Evolutionary conservation across 2,888 invertebrate species (phyloP), one percentile per base, ranked within the genome.

Genomic region (Spilarctia lutea): DNA sequence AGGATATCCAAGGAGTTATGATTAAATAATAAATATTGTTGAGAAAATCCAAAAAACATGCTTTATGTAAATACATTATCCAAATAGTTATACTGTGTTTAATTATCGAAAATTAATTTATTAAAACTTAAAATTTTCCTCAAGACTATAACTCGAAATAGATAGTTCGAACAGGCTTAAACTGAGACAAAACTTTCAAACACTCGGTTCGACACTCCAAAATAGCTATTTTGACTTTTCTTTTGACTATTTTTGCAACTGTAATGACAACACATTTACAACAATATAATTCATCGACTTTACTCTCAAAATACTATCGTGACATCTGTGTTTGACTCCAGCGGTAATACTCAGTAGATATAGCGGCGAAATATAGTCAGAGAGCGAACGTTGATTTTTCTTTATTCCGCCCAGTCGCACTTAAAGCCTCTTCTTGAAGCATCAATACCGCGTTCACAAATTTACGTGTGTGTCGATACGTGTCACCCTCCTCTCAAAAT

Each of bases 401-500:
- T 71, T 33, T 68, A 70, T 73, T 71, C 76, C 75, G 56, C 72
- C 68, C 42, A 71, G 30, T 63, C 24, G 42, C 63, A 71, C n/a
- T 65, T 48, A 71, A 63, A 42, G 30, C 48, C 68, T 65, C 67
- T 63, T 75, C 75, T 77, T 75, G 75, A 80, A 77, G 72, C 77
- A 80, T 78, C 73, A 73, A 73, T 76, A 81, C 75, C 16, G 60
- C 66, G 65, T 75, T 81, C 77, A 75, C 75, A 68, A 65, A 16
- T n/a, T 35, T 71, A 69, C 70, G 68, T 71, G 69, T 71, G 75
- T 68, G 75, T 69, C 73, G 52, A 39, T 60, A 76, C 69, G 68
- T 75, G 75, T 24, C 68, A 73, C 74, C 76, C 75, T 71, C 76
- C 76, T 75, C 79, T 79, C 79, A 75, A 81, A 83, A 82, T 72